Percentiles rank a stretch among this genome's conserved stretches.
These are phyloP conservation scores for Apistogramma diplotaenia DNA, from an alignment of 2,113 vertebrate species.

Conservation along the genomic window DNA sequence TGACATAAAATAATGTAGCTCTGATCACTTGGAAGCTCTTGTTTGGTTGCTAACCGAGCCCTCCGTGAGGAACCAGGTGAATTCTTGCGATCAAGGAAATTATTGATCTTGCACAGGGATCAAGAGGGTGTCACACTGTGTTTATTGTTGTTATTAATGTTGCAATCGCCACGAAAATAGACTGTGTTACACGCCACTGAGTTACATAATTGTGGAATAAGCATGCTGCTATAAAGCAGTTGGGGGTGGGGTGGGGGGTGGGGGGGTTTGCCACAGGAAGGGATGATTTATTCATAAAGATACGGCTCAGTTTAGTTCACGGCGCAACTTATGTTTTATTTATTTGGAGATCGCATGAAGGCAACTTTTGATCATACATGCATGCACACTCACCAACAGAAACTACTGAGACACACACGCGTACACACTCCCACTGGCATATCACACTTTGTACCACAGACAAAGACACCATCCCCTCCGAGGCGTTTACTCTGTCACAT, in stretches of 20 bases:
- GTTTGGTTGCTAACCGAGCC: neutral
- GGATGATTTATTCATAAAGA: constrained; percentile 69
- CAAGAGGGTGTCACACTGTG: neutral
- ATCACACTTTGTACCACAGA: constrained; percentile 46
- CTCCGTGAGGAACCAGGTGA: neutral
- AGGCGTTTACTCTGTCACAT: constrained; percentile 32
- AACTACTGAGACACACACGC: constrained; percentile 1
- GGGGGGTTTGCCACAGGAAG: neutral
- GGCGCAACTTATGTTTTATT: constrained; percentile 68
- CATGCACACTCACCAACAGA: constrained; percentile 24
- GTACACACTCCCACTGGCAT: constrained; percentile 17
- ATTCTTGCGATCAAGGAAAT: constrained; percentile 7
- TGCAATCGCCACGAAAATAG: constrained; percentile 5
- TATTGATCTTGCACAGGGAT: constrained; percentile 11
- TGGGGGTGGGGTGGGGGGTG: constrained; percentile 33
- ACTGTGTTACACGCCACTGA: constrained; percentile 1
- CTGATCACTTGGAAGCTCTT: neutral
- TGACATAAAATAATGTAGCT: neutral
- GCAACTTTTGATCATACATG: constrained; percentile 71
- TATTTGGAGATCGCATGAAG: constrained; percentile 61
- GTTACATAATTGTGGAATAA: constrained; percentile 50
- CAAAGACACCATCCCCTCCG: constrained; percentile 39
- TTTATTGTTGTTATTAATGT: constrained; percentile 11
- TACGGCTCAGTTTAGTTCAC: constrained; percentile 63
- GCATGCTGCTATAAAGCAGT: constrained; percentile 34